Base-by-base conservation (phyloP, 1,140 invertebrate species). In the Drosophila nasuta region DNA sequence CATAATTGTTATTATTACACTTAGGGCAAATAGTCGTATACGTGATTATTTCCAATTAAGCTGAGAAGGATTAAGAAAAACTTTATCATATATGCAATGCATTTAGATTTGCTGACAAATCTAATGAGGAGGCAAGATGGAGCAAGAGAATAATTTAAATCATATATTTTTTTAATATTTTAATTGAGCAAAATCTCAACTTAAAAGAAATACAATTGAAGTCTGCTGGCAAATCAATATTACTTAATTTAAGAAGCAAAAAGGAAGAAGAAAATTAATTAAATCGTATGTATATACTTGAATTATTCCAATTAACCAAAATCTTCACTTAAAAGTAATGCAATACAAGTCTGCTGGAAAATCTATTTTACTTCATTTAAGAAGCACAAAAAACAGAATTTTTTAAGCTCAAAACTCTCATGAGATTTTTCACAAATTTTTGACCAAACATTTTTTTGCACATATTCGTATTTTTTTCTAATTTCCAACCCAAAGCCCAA, bases 401-500 rank as follows among this genome's bases (percentile, higher is more conserved):
- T 74, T 68, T 38, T 8, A 46, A 48, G 46, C 38, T 41, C 45
- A 13, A 1, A 59, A 60, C 28, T 86, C 81, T 85, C 81, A 86
- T 66, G 81, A 74, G 81, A 76, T 77, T 83, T 85, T 81, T n/a
- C 74, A 66, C 28, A 66, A 57, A 57, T 41, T 51, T 72, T 72
- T 68, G 0, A 77, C 17, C 49, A 75, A 63, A 51, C 48, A 38
- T 58, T 80, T 81, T 66, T 68, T 77, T 49, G 43, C 28, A 25
- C 49, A 60, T 65, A 48, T 54, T 80, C 20, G 20, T 25, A 25
- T 25, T 85, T 85, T 72, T 74, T 83, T 88, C 70, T 83, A 81
- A 89, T 89, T 88, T 89, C 48, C 64, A 75, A 78, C 81, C 81
- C 67, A 88, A 78, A 83, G 80, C 82, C 68, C 82, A 74, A 76